Evolutionary conservation across 2,888 invertebrate species (phyloP), one percentile per base, ranked within the genome.

Genomic region (Mimumesa dahlbomi): DNA sequence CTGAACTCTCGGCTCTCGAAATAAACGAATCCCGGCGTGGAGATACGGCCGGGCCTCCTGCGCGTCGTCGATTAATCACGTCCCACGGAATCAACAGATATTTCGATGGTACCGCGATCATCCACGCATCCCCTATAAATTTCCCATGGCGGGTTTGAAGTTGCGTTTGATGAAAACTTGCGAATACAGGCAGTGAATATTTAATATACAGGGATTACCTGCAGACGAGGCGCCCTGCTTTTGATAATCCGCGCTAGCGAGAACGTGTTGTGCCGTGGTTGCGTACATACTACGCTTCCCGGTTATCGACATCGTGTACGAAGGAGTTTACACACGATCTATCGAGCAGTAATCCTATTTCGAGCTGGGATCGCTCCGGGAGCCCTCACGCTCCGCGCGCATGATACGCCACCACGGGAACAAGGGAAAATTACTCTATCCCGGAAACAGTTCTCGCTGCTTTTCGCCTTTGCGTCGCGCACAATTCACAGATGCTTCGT

Each of bases 301-400:
- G 63, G 53, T 67, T 66, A 69, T 75, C 74, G 75, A 67, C 63
- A 56, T 48, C 54, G 61, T 72, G 63, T 65, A 50, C 73, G 43
- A 56, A 72, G 62, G 54, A 67, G 73, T 73, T 73, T 73, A 59
- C 73, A 45, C 57, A 49, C 62, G 52, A 73, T 67, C 73, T 67
- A 72, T 67, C 73, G 65, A 56, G 58, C 42, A 50, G 52, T 73
- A 73, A 73, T 73, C 73, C 73, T 67, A 59, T 72, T 73, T 66
- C 49, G 57, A 56, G 48, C 53, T 72, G 73, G n/a, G n/a, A 73
- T 73, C 67, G 40, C 52, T 48, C n/a, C n/a, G 34, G 42, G 68
- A 50, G 54, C 43, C 16, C 13, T n/a, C 14, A 45, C 50, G 46
- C 18, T n/a, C 46, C 34, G 43, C 29, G 31, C 52, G 16, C 16